Evolutionary conservation across 1,140 invertebrate species (phyloP), one percentile per base, ranked within the genome.

Genomic region (Sarcophaga peregrina): DNA sequence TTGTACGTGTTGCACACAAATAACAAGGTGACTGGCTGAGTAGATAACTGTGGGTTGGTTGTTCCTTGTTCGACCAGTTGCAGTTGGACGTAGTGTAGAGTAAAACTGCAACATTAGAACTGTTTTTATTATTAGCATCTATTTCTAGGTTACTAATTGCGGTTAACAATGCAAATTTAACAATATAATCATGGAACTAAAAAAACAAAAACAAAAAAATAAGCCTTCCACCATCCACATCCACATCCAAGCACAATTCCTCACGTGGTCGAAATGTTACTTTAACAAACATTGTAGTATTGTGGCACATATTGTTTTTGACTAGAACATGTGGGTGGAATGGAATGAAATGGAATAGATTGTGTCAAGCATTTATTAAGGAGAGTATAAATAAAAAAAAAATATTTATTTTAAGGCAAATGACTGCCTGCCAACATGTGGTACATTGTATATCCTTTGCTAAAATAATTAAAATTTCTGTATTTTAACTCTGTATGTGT

Each of bases 61-160:
- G 62, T 20, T 68, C 4, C 17, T 4, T 68, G 62, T 20, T 68
- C 4, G n/a, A 20, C n/a, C 62, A n/a, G 62, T 68, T 47, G 74
- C 46, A n/a, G 74, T 47, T 46, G 45, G n/a, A n/a, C 13, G 37
- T 8, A 47, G 58, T n/a, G n/a, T 15, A 17, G 7, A 17, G 58
- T 10, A 15, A 17, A 62, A 62, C 25, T 45, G 20, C 74, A 45
- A 50, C 45, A 80, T 47, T 80, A 78, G 10, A 5, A 54, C 72
- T 80, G 75, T 58, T 50, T 58, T 54, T 80, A 58, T 80, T 83
- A 83, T 83, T 83, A 75, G 82, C 82, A 78, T 83, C 4, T 37
- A 37, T 37, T 83, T 78, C 48, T 50, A 83, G 82, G 82, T 83
- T 83, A 83, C 82, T 83, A 83, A 83, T 83, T 83, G 82, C 76